Evolutionary conservation across 2,113 vertebrate genomes (phyloP), one percentile per base, ranked within the genome.

Genomic region (Phainopepla nitens): DNA sequence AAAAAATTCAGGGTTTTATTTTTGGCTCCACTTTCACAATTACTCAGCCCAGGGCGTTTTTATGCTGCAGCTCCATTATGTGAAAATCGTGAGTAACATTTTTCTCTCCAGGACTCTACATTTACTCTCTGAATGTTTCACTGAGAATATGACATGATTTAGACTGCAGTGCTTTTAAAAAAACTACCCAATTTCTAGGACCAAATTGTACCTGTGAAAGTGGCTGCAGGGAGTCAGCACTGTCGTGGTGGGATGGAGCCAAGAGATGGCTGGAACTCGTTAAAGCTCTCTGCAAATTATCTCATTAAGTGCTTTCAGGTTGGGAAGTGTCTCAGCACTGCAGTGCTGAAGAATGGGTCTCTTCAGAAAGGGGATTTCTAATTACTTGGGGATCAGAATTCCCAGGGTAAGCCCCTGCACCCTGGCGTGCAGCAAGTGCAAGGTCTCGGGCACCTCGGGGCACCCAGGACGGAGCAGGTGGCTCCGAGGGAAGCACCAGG

Each of bases 41-140:
- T 58, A 22, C 61, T 71, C 85, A 75, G 79, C 57, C 29, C 44
- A 54, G 45, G 54, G 80, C 44, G 27, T 64, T 88, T 87, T 71
- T 51, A n/a, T 60, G 54, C 61, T 60, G 51, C 71, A 92, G 79
- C 71, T 71, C 71, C 71, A 80, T 82, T 90, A 72, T 23, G 66
- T 82, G 79, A 71, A 92, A 93, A 88, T 80, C 42, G n/a, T 79
- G 75, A 94, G 54, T 53, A 79, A 75, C 15, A 33, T 60, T 86
- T 93, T 90, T 94, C 89, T 82, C 86, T 65, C 86, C 76, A 61
- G 89, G 82, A 65, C 79, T 82, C 82, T 44, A 9, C 62, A 85
- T 76, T 79, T 82, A 60, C 66, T 79, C 85, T 76, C 41, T 7
- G 20, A 93, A 51, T 44, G 82, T 80, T 92, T 88, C 75, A 35